These are phyloP conservation scores for Macrocentrus cingulum DNA, from an alignment of 1,140 invertebrate species.

Conservation along the genomic window DNA sequence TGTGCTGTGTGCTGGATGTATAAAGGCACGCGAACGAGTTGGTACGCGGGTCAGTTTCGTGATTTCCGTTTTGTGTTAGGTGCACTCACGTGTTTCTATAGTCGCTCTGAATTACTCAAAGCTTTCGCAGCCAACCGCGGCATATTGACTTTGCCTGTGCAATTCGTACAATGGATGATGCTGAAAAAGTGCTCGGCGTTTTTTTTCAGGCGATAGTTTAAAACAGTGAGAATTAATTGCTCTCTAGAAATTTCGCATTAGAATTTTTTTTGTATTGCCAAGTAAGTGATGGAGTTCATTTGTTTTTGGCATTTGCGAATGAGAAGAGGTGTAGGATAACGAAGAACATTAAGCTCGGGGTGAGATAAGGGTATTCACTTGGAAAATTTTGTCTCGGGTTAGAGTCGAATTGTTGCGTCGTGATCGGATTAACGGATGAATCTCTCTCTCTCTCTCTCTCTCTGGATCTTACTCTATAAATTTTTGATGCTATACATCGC, in stretches of 20 bases:
- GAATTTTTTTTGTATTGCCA: no score
- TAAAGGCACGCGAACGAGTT: conserved; percentile 2
- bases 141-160: neutral
- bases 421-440: conserved; percentile 17
- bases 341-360: conserved; percentile 5
- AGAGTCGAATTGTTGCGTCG: conserved; percentile 14
- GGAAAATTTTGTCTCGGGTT: conserved; percentile 7
- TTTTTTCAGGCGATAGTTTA: no score
- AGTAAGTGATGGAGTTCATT: neutral
- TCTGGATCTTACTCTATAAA: conserved; percentile 3
- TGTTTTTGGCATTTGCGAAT: neutral
- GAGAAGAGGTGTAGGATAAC: neutral
- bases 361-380: neutral
- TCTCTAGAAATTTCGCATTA: no score
- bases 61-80: conserved; percentile 13
- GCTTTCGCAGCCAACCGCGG: no score
- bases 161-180: no score
- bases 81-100: neutral
- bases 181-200: neutral
- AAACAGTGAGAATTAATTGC: no score
- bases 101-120: neutral
- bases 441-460: neutral
- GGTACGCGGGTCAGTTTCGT: neutral
- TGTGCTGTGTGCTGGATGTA: conserved; percentile 13
- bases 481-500: conserved; percentile 1